Evolutionary conservation across 2,113 vertebrate species (phyloP).

Genomic region (Zootoca vivipara): DNA sequence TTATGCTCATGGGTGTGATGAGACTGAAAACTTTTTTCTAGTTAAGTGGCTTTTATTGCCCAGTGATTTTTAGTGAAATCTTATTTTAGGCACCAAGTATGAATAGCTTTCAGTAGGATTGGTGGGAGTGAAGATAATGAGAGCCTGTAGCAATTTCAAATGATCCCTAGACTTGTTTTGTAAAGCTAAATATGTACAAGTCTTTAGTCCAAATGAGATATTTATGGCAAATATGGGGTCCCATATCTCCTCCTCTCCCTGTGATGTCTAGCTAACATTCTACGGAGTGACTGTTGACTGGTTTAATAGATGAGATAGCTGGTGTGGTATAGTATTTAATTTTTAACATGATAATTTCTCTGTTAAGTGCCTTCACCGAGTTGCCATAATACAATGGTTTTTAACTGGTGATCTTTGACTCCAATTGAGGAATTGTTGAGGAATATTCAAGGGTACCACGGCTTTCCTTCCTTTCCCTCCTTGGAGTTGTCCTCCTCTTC

Average conservation of each 20-base stretch:
- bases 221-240: too few species aligned
- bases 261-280: background rate
- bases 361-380: too few species aligned
- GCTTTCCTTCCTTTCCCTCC: too few species aligned
- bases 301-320: background rate
- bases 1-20: background rate
- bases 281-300: background rate
- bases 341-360: background rate
- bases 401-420: too few species aligned
- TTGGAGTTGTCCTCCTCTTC: too few species aligned
- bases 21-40: background rate
- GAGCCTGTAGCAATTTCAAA: background rate
- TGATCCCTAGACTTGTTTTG: background rate
- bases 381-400: too few species aligned
- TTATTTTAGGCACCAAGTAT: background rate
- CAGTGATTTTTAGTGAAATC: background rate
- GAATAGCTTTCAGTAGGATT: background rate
- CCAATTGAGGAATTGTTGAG: too few species aligned
- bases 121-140: background rate
- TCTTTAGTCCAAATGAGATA: background rate
- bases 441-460: too few species aligned
- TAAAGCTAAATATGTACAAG: background rate
- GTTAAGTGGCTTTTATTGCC: background rate
- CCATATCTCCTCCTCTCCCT: background rate
- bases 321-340: background rate